Base-by-base conservation (phyloP, 2,113 vertebrate species). In the Oreochromis tanganicae region DNA sequence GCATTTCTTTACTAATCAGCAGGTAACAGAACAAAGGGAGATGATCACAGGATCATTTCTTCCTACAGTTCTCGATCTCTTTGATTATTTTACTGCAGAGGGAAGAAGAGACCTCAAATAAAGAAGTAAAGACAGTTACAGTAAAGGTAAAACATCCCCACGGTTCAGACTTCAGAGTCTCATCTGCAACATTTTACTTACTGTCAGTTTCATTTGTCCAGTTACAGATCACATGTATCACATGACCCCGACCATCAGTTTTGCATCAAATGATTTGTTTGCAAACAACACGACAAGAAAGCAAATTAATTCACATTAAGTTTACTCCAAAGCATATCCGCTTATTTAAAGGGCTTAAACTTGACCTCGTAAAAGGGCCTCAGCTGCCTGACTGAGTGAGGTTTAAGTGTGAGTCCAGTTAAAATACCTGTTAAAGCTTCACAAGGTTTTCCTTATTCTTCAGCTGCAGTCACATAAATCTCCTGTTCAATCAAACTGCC, bases 101-200 rank as follows among this genome's bases (percentile, higher is more conserved):
- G 0, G 4, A 27, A 27, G 5, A 27, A 48, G 48, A 17, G 41
- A 9, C 1, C 38, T 38, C 14, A 68, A 0, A 21, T 9, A 43
- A 1, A 24, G n/a, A 1, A 17, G 68, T 3, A 9, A 41, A 73
- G 38, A 9, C 21, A 4, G 21, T 9, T 27, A 16, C 8, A 46
- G 41, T 73, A 1, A 43, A 71, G 13, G 0, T 24, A 0, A 73
- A 43, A 27, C 38, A 71, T 71, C 36, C 7, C 36, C 36, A 16
- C 36, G 0, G 36, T 24, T 4, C 36, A 71, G 12, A 71, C 38
- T 0, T 73, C 38, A 46, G 1, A 46, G 66, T 21, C 68, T 17
- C 0, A 71, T 13, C 34, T n/a, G 17, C 61, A 71, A 10, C 5
- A 0, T 1, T 71, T 71, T 0, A 71, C 16, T 17, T 9, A 50